Percentiles rank a stretch among this genome's conserved stretches.
Conservation (phyloP, 2,888 invertebrate genomes). For the Cryptus viduatorius region DNA sequence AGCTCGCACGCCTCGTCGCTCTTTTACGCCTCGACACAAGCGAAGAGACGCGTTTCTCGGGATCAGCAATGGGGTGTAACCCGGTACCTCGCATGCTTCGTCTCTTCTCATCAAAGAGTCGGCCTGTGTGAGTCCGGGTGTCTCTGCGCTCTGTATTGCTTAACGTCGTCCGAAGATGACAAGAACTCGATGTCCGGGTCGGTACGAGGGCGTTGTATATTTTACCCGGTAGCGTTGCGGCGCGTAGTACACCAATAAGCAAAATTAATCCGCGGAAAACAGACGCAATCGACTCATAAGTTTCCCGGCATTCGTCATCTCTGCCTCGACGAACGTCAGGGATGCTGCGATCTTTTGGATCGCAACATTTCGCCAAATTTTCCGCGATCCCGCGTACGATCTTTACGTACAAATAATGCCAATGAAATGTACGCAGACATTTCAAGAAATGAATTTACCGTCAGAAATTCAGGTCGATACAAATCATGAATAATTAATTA, state of each 20-base stretch:
- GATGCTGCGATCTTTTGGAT: background rate
- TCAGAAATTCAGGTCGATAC: constrained; percentile 26
- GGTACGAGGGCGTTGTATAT: background rate
- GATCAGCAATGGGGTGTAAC: constrained; percentile 75
- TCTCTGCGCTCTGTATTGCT: background rate
- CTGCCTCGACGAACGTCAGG: no score
- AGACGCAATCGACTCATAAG: constrained; percentile 74
- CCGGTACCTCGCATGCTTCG: constrained; percentile 71
- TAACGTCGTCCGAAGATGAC: constrained; percentile 60
- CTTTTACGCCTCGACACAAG: constrained; percentile 76
- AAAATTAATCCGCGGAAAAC: constrained; percentile 72
- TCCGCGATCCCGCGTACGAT: background rate
- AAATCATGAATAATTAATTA: constrained; percentile 60
- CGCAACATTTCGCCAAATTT: background rate
- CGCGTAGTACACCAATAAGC: constrained; percentile 72
- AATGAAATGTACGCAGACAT: background rate
- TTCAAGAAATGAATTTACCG: constrained; percentile 51
- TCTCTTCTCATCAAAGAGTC: constrained; percentile 79
- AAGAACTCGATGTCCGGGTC: constrained; percentile 57
- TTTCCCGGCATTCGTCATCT: constrained; percentile 38
- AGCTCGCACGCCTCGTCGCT: constrained; percentile 58
- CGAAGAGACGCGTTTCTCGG: constrained; percentile 75
- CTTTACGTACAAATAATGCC: background rate
- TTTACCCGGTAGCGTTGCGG: background rate
- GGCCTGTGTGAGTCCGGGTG: constrained; percentile 69